Conservation (phyloP, 2,888 invertebrate species). For the Drosophila antonietae region DNA sequence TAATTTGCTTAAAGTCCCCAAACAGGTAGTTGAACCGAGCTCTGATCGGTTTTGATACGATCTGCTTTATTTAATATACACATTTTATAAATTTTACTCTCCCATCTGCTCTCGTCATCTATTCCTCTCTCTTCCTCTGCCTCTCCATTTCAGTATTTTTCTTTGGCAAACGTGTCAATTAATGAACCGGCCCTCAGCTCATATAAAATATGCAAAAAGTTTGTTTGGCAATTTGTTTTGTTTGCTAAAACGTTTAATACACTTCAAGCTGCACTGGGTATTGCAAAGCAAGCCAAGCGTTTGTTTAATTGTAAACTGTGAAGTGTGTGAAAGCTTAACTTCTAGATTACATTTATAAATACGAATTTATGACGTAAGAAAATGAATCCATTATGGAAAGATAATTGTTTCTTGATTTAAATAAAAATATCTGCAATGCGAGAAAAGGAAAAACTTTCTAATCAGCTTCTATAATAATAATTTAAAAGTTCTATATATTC, state of each 20-base stretch:
- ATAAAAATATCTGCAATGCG: neutral
- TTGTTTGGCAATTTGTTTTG: slow-evolving; percentile 56
- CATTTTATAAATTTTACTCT: slow-evolving; percentile 7
- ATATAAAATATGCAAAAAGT: slow-evolving; percentile 62
- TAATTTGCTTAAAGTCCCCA: slow-evolving; percentile 16
- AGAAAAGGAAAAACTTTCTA: neutral
- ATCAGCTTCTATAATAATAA: too few relatives aligned
- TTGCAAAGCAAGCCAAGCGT: slow-evolving; percentile 4
- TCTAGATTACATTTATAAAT: neutral
- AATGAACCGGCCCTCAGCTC: slow-evolving; percentile 56
- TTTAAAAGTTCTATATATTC: neutral
- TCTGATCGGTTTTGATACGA: slow-evolving; percentile 33
- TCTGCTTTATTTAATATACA: neutral
- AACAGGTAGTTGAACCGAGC: slow-evolving; percentile 37
- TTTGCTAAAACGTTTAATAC: slow-evolving; percentile 43
- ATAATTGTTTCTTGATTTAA: neutral
- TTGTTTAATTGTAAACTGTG: neutral
- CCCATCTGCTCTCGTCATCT: neutral
- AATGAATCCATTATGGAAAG: too few relatives aligned
- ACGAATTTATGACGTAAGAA: neutral
- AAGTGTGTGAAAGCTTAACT: neutral
- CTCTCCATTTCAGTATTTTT: neutral
- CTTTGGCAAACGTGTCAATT: slow-evolving; percentile 60
- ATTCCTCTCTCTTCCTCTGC: neutral
- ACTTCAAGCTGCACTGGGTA: neutral